Evolutionary conservation across 2,113 vertebrate species (phyloP), one percentile per base, ranked within the genome.

Genomic region (Lethenteron camtschaticum): DNA sequence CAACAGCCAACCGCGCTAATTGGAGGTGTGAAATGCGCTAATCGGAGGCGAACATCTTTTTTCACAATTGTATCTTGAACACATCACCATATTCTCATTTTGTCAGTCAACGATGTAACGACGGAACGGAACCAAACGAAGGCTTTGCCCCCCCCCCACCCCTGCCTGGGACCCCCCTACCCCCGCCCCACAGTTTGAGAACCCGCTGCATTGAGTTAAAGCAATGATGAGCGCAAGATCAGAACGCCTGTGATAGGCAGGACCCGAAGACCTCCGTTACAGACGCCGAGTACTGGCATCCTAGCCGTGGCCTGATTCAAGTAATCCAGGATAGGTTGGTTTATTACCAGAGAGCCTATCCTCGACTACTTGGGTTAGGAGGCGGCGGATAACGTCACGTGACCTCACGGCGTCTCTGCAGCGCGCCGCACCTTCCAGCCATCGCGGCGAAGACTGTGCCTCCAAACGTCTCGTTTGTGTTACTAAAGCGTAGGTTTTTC

Each of bases 311-410:
- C 89, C 84, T 73, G 85, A 76, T 95, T 96, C 89, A 94, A 96
- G 88, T 95, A 94, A 91, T 96, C 89, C 90, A 96, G 89, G 90
- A 96, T 91, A 90, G 90, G 87, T 86, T 94, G 89, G 87, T 82
- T 75, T 80, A 79, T 82, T 78, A 77, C 75, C 78, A 80, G 78
- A 85, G 83, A 84, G 87, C 89, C 87, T 92, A 83, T 92, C 88
- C 87, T 76, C 73, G 87, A 88, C 83, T 82, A 91, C 89, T 96
- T 95, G 91, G 87, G 80, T 84, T 86, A 76, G 84, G 88, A 83
- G 81, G 18, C 13, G 3, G 56, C 11, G 16, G 2, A 56, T 56
- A 7, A 41, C 6, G 41, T 3, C 41, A 41, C 41, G 41, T 1
- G 41, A 41, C 41, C 41, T 41, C 41, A 41, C 41, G 41, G 41